These are phyloP conservation scores for Galeopterus variegatus DNA, from an alignment of 2,113 vertebrate species.

Conservation along the genomic window DNA sequence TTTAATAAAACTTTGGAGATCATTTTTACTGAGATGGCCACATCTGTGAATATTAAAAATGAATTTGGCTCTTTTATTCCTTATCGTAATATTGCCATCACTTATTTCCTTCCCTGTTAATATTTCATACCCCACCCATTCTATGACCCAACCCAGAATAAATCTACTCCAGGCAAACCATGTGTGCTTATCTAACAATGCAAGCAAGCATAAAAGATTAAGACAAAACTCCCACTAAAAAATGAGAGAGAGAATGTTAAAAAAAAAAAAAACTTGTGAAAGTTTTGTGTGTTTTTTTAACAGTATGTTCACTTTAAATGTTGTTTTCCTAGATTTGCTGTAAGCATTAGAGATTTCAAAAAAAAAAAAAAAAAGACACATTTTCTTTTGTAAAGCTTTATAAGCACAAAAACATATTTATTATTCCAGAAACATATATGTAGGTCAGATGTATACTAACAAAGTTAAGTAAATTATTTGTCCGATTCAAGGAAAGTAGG, in stretches of 20 bases:
- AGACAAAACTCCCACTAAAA: slow-evolving; percentile 37
- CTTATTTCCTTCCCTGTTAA: slow-evolving; percentile 64
- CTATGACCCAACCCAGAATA: slow-evolving; percentile 38
- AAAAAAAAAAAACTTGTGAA: slow-evolving; percentile 4
- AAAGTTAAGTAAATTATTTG: background rate
- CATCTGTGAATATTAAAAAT: slow-evolving; percentile 42
- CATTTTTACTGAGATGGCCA: slow-evolving; percentile 26
- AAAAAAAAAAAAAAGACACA: slow-evolving; percentile 24
- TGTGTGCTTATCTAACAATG: slow-evolving; percentile 54
- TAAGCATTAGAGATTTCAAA: background rate
- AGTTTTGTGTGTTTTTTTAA: background rate
- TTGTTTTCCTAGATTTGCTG: background rate
- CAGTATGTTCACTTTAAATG: slow-evolving; percentile 46
- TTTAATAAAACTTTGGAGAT: slow-evolving; percentile 39
- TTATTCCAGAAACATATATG: background rate
- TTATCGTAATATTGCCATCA: slow-evolving; percentile 58
- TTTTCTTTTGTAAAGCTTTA: slow-evolving; percentile 22
- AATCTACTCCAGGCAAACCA: slow-evolving; percentile 35
- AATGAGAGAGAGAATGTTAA: slow-evolving; percentile 9
- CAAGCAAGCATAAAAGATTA: slow-evolving; percentile 38
- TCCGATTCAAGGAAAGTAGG: background rate
- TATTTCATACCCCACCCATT: slow-evolving; percentile 63
- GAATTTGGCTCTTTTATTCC: slow-evolving; percentile 1
- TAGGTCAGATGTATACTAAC: background rate
- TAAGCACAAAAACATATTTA: background rate